A percentile compares a stretch with the other conserved stretches of the same genome.
Conservation (phyloP, 2,113 vertebrate genomes). For the Misgurnus mizolepis region DNA sequence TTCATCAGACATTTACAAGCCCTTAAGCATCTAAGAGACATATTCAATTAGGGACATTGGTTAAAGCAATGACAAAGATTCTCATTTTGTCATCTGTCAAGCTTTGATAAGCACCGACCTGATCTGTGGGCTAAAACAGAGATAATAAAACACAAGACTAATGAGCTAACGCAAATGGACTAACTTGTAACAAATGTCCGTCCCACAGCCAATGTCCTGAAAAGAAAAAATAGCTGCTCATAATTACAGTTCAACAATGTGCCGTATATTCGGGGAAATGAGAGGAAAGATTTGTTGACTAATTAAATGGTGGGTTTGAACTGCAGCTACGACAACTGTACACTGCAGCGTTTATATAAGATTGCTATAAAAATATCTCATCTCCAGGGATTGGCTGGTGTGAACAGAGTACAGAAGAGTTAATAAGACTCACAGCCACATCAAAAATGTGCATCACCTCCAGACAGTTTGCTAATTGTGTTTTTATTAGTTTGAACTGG, state of each 20-base stretch:
- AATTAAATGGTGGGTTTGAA: conserved; percentile 32
- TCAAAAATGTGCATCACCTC: conserved; percentile 1
- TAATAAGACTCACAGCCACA: not conserved
- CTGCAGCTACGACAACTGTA: not conserved
- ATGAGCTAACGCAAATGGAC: conserved; percentile 45
- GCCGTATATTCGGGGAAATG: conserved; percentile 14
- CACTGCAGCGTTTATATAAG: conserved; percentile 3
- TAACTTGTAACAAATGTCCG: conserved; percentile 35
- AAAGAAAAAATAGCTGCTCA: conserved; percentile 18
- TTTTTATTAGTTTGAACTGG: not conserved
- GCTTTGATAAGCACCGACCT: conserved; percentile 41
- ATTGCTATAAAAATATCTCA: not conserved
- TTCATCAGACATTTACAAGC: conserved; percentile 11
- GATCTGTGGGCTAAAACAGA: conserved; percentile 33
- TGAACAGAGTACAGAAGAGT: not conserved
- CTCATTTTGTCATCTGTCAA: conserved; percentile 46
- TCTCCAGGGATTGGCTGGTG: not conserved
- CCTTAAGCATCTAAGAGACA: conserved; percentile 34
- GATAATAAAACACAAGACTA: conserved; percentile 47
- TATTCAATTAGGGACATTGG: conserved; percentile 41
- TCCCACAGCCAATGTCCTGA: conserved; percentile 32
- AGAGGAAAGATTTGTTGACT: conserved; percentile 7
- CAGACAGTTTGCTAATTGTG: conserved; percentile 6
- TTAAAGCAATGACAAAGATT: conserved; percentile 26
- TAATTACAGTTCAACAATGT: conserved; percentile 38